Conservation (phyloP, 2,797 vertebrate species). For the Enteromius fasciolatus region DNA sequence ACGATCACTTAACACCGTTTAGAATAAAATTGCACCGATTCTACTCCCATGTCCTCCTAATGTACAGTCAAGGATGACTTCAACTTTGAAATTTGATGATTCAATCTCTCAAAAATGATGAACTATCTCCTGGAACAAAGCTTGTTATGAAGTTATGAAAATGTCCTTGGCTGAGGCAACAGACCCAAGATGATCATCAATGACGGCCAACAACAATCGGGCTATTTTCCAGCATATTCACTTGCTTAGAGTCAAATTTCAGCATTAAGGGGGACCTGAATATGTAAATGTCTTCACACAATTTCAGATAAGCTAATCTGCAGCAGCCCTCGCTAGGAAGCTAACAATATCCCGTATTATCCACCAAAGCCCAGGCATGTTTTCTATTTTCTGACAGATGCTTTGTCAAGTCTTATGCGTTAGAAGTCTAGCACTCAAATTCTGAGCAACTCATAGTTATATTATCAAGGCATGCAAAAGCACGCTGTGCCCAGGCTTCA, state of each 20-base stretch:
- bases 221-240: slow-evolving; percentile 29
- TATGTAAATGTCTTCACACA: slow-evolving; percentile 3
- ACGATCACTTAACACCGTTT: slow-evolving; percentile 29
- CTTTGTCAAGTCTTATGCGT: neutral
- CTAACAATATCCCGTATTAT: slow-evolving; percentile 14
- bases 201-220: neutral
- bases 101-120: slow-evolving; percentile 18
- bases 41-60: neutral
- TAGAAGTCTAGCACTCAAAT: slow-evolving; percentile 18
- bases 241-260: slow-evolving; percentile 43
- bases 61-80: slow-evolving; percentile 3
- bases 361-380: neutral
- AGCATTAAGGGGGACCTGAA: slow-evolving; percentile 21
- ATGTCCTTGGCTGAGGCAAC: slow-evolving; percentile 22
- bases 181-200: slow-evolving; percentile 32
- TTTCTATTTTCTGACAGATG: slow-evolving; percentile 20
- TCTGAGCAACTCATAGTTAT: neutral
- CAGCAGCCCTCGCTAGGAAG: neutral
- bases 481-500: neutral
- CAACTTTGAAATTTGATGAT: slow-evolving; percentile 9
- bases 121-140: neutral
- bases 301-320: slow-evolving; percentile 3
- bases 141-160: slow-evolving; percentile 32
- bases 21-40: slow-evolving; percentile 25
- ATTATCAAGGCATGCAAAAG: slow-evolving; percentile 2